Evolutionary conservation across 35 echinoderm and acorn worm genomes (phyloP).

Genomic region (Apostichopus parvimensis): DNA sequence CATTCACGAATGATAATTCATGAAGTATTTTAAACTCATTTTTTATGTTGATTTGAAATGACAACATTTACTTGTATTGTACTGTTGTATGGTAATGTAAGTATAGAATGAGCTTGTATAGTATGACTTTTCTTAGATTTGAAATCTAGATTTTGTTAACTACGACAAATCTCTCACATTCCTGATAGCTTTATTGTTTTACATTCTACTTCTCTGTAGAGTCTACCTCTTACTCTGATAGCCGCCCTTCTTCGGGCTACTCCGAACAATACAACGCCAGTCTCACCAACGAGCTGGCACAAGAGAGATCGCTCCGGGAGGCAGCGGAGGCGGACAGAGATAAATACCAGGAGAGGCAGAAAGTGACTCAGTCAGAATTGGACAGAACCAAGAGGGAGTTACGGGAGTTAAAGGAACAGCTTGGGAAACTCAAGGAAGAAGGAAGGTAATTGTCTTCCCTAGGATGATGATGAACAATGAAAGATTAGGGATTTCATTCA

Average conservation of each 20-base stretch:
- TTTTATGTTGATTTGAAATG: too few species aligned
- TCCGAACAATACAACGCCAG: background rate
- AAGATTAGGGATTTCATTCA: too few species aligned
- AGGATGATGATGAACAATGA: too few species aligned
- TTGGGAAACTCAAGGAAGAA: slow-evolving; percentile 37
- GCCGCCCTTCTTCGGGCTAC: slow-evolving; percentile 9
- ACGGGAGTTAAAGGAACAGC: slow-evolving; percentile 24
- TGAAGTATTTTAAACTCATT: too few species aligned
- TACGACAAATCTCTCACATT: too few species aligned
- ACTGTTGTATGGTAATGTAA: too few species aligned
- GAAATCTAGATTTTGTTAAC: too few species aligned
- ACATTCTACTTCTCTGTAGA: background rate
- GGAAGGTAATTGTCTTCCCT: slow-evolving; percentile 8
- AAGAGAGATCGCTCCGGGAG: slow-evolving; percentile 17
- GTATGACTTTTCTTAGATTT: too few species aligned
- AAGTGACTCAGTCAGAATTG: slow-evolving; percentile 20
- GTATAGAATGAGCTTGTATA: too few species aligned
- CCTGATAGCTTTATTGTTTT: background rate
- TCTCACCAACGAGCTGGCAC: slow-evolving; percentile 1
- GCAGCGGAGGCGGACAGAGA: slow-evolving; percentile 35
- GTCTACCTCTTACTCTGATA: slow-evolving; percentile 22
- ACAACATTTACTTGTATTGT: too few species aligned
- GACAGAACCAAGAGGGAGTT: slow-evolving; percentile 53
- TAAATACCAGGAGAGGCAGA: slow-evolving; percentile 41
- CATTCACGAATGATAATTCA: too few species aligned